These are phyloP conservation scores for Cervus canadensis DNA, from an alignment of 2,113 vertebrate species.

Conservation along the genomic window DNA sequence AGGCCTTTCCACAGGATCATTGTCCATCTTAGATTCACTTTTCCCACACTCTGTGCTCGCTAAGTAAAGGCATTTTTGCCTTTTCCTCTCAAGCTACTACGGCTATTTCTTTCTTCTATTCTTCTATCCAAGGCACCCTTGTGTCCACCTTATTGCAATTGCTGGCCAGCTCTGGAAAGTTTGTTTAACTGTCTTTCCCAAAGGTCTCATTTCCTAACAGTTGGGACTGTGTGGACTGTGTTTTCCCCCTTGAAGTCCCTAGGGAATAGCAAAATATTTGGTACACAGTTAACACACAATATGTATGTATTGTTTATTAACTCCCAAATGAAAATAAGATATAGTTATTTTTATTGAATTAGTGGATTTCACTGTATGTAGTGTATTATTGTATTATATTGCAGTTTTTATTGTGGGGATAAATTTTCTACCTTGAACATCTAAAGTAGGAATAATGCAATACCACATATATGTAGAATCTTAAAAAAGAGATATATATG, in stretches of 20 bases:
- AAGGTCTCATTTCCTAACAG: background rate
- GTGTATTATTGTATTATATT: background rate
- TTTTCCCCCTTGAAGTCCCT: background rate
- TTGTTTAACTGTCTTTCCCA: background rate
- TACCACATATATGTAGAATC: background rate
- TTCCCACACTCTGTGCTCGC: background rate
- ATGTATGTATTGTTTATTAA: background rate
- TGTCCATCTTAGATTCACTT: background rate
- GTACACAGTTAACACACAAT: background rate
- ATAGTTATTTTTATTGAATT: background rate
- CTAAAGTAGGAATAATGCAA: background rate
- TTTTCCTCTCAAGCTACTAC: background rate
- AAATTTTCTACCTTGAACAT: background rate
- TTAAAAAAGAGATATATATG: background rate
- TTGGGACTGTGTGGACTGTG: background rate
- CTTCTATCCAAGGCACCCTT: background rate
- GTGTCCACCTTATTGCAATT: background rate
- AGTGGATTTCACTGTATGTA: background rate
- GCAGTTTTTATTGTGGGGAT: background rate
- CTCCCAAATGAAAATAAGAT: background rate
- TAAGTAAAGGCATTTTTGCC: background rate
- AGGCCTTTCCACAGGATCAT: background rate
- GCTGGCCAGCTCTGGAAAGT: background rate
- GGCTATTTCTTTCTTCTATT: background rate
- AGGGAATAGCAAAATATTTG: background rate